Evolutionary conservation across 2,797 vertebrate species (phyloP), one percentile per base, ranked within the genome.

Genomic region (Protosalanx chinensis): DNA sequence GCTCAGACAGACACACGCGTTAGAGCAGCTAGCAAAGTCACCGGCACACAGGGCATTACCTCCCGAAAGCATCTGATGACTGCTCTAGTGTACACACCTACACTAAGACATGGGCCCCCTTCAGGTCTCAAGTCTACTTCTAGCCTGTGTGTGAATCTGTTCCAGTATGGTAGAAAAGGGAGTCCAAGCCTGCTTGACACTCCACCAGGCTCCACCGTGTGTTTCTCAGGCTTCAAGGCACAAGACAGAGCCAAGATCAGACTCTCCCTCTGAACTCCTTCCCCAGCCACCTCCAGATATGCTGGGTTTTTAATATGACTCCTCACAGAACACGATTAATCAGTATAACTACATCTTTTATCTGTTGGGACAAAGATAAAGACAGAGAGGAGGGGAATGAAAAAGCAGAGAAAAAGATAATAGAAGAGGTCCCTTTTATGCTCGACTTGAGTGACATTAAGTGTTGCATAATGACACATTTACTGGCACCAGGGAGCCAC

Each of bases 401-500:
- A 23, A 27, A 51, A 35, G 29, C 12, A 56, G 27, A 32, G 29
- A 57, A 23, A 67, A 30, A 53, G 51, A 32, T 4, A 33, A 64
- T 35, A 63, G 68, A 37, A 61, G 76, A 68, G 74, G 67, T 79
- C 69, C 76, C 73, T 77, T 65, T 80, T 85, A 79, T 59, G 82
- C 80, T 82, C 75, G 32, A 79, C 86, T 86, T 89, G 87, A 88
- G 87, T 89, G 88, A 92, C 89, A 88, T 89, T 91, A 86, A 86
- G 83, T 82, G 87, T 93, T 93, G 88, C 91, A 90, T 92, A 92
- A 93, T 85, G 81, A 88, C 87, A 90, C 85, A 72, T 91, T 93
- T 92, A 93, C 92, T 90, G 90, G 91, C 93, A 93, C 89, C 88
- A 82, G 79, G 86, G 86, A 85, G 91, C 91, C 86, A 81, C 84